phyloP scores from a whole-genome alignment of 92 coral and sea anemone genomes.

The Zoanthus sociatus region DNA sequence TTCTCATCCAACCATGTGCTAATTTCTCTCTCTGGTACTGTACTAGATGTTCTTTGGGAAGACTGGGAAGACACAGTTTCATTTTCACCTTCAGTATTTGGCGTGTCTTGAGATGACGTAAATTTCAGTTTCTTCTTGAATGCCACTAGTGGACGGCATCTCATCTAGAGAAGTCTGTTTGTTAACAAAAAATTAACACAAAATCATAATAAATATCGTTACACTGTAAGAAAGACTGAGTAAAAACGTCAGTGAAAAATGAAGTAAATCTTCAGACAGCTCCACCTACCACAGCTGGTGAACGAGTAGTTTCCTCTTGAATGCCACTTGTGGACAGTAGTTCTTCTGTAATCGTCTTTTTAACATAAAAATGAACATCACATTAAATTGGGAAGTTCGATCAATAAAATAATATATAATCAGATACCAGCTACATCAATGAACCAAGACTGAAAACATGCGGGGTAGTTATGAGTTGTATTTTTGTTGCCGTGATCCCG shows the following conservation, averaged over 20 bases:
- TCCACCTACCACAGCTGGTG: not conserved
- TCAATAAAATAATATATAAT: no score
- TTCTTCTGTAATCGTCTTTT: not conserved
- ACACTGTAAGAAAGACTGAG: not conserved
- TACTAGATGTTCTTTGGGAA: constrained; percentile 8
- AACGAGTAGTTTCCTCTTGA: not conserved
- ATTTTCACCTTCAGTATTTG: not conserved
- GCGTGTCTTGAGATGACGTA: not conserved
- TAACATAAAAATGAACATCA: not conserved
- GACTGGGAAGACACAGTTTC: constrained; percentile 6
- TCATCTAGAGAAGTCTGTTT: not conserved
- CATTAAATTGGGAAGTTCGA: no score
- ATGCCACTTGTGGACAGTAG: not conserved
- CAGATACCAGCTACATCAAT: no score
- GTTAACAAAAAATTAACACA: not conserved
- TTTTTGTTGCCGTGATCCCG: no score
- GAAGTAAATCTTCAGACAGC: not conserved
- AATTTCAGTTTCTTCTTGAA: not conserved
- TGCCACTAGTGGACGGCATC: constrained; percentile 5
- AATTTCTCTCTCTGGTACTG: constrained; percentile 23
- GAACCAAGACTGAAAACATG: no score
- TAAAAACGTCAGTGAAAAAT: not conserved
- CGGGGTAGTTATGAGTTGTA: no score
- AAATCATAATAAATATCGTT: not conserved
- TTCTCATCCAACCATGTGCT: constrained; percentile 41